Base-by-base conservation (phyloP, 2,888 invertebrate genomes). In the Spodoptera picta region DNA sequence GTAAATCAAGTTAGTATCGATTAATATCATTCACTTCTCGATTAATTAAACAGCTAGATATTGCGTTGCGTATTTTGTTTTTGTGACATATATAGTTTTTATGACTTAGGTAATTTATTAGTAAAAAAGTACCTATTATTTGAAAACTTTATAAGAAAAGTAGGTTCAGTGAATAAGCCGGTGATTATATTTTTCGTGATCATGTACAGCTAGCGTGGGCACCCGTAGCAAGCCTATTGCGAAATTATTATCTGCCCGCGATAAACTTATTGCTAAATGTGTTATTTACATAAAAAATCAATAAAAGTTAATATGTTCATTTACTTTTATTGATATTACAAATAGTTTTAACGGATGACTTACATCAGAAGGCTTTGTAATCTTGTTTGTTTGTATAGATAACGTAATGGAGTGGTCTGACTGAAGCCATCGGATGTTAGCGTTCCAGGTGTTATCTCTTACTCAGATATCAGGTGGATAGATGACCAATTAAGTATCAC, bases 221-320 rank as follows among this genome's bases (percentile, higher is more conserved):
- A 55, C 49, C 27, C 54, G 64, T 49, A 50, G 63, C 62, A 71
- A 65, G 62, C 58, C 60, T 49, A 71, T 85, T 82, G 75, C 83
- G 77, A 82, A 82, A 84, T 52, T 55, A 72, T 82, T 85, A 84
- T 83, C 85, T 80, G 63, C 54, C 50, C 61, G 75, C 83, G 84
- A 85, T 83, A 85, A 85, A 81, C 73, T 65, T 71, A 71, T 82
- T 83, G 79, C 79, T 77, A 79, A 79, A 80, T 74, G 69, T 73
- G 60, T 68, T 75, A 74, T 79, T 76, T 74, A 75, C 64, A 79
- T 70, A 59, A 73, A 77, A 73, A 67, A 79, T 69, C 65, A 69
- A 69, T 75, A 64, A 65, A 65, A 73, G 66, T 49, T 58, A 65
- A 49, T 65, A 58, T 74, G 74, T 58, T 65, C 36, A 36, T 36